Evolutionary conservation across 2,888 invertebrate genomes (phyloP).

Genomic region (Morinoia aosen): DNA sequence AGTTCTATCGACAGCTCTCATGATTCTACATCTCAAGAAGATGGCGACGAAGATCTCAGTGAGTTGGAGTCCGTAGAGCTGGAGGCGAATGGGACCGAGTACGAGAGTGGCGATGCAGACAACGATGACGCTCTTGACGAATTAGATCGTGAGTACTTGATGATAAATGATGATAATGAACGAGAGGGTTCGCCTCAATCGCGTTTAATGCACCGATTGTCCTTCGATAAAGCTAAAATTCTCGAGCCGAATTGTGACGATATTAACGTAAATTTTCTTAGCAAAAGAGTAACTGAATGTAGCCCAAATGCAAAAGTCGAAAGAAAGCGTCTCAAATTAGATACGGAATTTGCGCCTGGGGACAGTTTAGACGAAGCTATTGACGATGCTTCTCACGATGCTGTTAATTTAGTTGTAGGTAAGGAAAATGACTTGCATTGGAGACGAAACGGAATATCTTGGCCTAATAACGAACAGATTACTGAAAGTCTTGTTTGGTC

Average conservation of each 20-base stretch:
- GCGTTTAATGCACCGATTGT: not conserved
- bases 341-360: not conserved
- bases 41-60: slow-evolving; percentile 54
- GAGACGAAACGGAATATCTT: not conserved
- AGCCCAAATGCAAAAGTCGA: too few species aligned
- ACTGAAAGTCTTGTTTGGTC: not conserved
- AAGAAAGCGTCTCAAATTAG: slow-evolving; percentile 1
- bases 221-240: not conserved
- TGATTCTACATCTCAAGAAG: slow-evolving; percentile 47
- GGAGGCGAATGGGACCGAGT: slow-evolving; percentile 5
- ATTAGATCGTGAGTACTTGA: slow-evolving; percentile 54
- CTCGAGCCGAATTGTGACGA: not conserved
- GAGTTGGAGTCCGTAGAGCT: slow-evolving; percentile 50
- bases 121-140: slow-evolving; percentile 23
- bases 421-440: not conserved
- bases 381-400: not conserved
- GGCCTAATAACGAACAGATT: not conserved
- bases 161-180: slow-evolving; percentile 46
- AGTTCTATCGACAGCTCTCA: slow-evolving; percentile 23
- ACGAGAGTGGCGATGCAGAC: not conserved
- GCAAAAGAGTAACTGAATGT: not conserved
- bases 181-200: not conserved
- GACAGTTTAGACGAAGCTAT: not conserved
- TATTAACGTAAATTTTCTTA: not conserved
- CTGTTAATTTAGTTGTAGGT: not conserved